phyloP scores from a whole-genome alignment of 2,113 vertebrate species.

The Silurus asotus region DNA sequence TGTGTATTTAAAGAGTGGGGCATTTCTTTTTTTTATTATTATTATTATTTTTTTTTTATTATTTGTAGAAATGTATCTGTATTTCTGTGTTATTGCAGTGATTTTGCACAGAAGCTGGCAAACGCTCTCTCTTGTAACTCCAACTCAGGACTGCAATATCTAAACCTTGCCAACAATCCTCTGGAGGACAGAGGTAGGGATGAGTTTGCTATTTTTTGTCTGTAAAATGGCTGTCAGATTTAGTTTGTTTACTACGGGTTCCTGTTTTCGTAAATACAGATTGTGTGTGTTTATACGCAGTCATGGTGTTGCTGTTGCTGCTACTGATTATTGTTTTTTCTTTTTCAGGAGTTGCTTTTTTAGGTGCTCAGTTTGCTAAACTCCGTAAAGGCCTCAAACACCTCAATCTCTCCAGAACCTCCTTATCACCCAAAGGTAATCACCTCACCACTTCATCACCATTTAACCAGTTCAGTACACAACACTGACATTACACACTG shows the following conservation, averaged over 20 bases:
- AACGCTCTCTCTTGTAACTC: conserved; percentile 86
- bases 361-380: conserved; percentile 93
- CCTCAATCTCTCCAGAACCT: conserved; percentile 95
- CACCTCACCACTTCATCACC: neutral
- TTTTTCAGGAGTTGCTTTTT: conserved; percentile 81
- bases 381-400: conserved; percentile 89
- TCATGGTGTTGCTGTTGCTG: neutral
- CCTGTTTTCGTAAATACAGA: neutral
- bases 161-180: conserved; percentile 93
- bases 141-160: conserved; percentile 88
- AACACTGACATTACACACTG: no score
- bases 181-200: conserved; percentile 90
- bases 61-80: neutral
- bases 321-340: no score
- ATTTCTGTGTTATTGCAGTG: conserved; percentile 68
- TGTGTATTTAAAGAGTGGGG: no score
- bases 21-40: no score
- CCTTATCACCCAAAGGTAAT: conserved; percentile 94
- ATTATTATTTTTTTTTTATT: no score
- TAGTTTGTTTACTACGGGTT: neutral
- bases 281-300: neutral
- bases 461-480: neutral
- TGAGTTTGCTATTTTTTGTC: neutral
- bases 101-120: conserved; percentile 95
- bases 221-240: no score